These are phyloP conservation scores for Anomalospiza imberbis DNA, from an alignment of 2,797 vertebrate genomes.

Conservation along the genomic window DNA sequence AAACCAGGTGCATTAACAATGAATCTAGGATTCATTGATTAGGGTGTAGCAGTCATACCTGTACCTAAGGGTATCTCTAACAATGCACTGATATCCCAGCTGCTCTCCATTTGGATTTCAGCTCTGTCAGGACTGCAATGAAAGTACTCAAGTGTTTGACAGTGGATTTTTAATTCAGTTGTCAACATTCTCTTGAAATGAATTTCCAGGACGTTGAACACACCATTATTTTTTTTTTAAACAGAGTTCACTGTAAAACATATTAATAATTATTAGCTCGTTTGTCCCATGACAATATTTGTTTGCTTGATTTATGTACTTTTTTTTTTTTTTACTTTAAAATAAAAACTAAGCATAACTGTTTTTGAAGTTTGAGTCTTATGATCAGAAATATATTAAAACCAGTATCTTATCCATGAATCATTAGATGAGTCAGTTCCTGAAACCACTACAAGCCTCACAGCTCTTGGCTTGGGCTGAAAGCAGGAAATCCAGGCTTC, in stretches of 20 bases:
- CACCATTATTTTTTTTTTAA: neutral
- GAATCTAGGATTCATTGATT: constrained; percentile 3
- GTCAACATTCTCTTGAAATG: neutral
- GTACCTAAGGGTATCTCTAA: constrained; percentile 9
- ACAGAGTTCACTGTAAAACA: neutral
- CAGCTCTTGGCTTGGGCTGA: constrained; percentile 88
- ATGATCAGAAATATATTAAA: constrained; percentile 84
- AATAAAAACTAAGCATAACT: constrained; percentile 50
- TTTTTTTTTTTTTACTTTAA: neutral
- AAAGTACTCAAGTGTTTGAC: neutral
- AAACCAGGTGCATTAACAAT: constrained; percentile 1
- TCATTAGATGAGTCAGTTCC: constrained; percentile 96
- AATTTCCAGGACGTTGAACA: neutral
- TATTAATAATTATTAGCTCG: neutral
- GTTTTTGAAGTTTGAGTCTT: constrained; percentile 74
- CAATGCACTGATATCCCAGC: constrained; percentile 49
- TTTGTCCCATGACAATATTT: neutral
- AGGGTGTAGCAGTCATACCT: constrained; percentile 27
- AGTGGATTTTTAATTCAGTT: neutral
- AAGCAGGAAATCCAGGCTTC: constrained; percentile 95
- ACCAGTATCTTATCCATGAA: constrained; percentile 87
- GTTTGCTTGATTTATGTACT: neutral
- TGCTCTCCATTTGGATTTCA: constrained; percentile 38
- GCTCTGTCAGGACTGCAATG: neutral
- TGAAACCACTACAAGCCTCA: constrained; percentile 92